Conservation (phyloP, 2,113 vertebrate species). For the Bostrychus sinensis region DNA sequence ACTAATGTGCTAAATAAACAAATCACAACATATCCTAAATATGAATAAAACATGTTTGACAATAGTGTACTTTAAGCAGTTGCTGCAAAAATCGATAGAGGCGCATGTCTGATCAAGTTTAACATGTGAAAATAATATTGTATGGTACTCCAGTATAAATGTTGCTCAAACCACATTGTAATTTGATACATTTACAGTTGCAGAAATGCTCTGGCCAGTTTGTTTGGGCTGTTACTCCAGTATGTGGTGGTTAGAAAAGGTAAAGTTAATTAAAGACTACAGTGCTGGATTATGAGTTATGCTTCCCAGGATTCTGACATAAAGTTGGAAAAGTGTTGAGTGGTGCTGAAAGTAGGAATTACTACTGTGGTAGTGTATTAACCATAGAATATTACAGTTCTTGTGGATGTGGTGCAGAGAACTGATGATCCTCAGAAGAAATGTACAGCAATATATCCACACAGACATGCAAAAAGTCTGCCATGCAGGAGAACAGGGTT, state of each 20-base stretch:
- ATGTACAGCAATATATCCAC: too few species aligned
- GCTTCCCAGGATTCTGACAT: conserved; percentile 72
- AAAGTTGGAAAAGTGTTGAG: conserved; percentile 61
- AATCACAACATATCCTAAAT: conserved; percentile 7
- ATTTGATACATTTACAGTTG: conserved; percentile 65
- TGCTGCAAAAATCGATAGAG: not conserved
- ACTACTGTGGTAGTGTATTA: too few species aligned
- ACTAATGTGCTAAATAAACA: conserved; percentile 6
- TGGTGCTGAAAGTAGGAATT: conserved; percentile 50
- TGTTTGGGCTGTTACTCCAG: conserved; percentile 51
- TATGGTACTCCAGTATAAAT: conserved; percentile 62
- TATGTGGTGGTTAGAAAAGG: conserved; percentile 77
- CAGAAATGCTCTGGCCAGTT: conserved; percentile 71
- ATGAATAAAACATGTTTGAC: not conserved
- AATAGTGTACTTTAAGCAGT: not conserved
- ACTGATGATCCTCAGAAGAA: too few species aligned
- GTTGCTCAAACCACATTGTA: conserved; percentile 64
- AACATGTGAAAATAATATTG: conserved; percentile 59
- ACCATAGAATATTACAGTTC: too few species aligned
- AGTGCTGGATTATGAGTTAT: conserved; percentile 60
- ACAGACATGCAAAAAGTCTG: too few species aligned
- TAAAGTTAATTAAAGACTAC: conserved; percentile 78
- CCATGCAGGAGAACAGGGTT: too few species aligned
- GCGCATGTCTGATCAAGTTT: conserved; percentile 32
- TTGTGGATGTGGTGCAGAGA: too few species aligned